Evolutionary conservation across 2,113 vertebrate genomes (phyloP), one percentile per base, ranked within the genome.

Genomic region (Phrynosoma blainvillii): DNA sequence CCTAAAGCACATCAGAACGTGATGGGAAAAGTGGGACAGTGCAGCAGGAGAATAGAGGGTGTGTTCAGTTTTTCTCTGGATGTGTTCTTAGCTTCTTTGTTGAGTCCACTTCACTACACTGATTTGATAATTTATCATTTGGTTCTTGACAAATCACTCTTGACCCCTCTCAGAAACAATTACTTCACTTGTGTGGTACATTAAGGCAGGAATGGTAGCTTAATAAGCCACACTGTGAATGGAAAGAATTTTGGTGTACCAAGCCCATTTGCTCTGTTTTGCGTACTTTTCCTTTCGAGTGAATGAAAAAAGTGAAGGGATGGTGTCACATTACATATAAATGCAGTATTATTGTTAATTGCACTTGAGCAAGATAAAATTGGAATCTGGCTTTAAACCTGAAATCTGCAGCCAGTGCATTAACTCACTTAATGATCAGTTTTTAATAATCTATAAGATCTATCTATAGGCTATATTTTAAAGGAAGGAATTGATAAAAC

Each of bases 131-230:
- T 23, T 66, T 36, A 54, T 25, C 27, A 52, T 27, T 54, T 42
- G 68, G 5, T 30, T 27, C 68, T 75, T 76, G 23, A 47, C 59
- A 77, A 9, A 68, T 5, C 42, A 23, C 18, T 65, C 54, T 18
- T 21, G n/a, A 36, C 16, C 25, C 20, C 0, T 0, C 0, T 65
- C 54, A 59, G 68, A 79, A 82, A 84, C 23, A 36, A 1, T 79
- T n/a, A 5, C 65, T 70, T 47, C 16, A 52, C 20, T 12, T 42
- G 36, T 42, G 30, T 52, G 42, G 52, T 40, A 83, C 4, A 52
- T 83, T n/a, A 52, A 70, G 18, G 5, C 66, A 52, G 18, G 27
- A 18, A 52, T 30, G 25, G 6, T n/a, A 27, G 40, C 71, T 23
- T 30, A 83, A 71, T 25, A 42, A 71, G 13, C 21, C 25, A 83